Base-by-base conservation (phyloP, 2,797 vertebrate genomes). In the Philypnodon macrostomus region DNA sequence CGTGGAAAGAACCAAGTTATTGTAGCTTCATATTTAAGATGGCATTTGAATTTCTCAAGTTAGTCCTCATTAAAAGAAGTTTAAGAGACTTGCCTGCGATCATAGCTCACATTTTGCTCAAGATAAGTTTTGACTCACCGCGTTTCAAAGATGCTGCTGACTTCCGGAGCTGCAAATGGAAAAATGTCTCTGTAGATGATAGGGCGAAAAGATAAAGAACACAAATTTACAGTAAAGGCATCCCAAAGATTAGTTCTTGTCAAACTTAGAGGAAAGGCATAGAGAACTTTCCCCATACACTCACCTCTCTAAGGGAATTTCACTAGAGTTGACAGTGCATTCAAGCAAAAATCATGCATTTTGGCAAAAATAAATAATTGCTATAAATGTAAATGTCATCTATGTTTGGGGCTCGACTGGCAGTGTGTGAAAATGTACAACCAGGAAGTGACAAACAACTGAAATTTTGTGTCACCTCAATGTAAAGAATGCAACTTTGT, bases 21-120 rank as follows among this genome's bases (percentile, higher is more conserved):
- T 51, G 40, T 40, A 15, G n/a, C n/a, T n/a, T n/a, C n/a, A n/a
- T n/a, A n/a, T n/a, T n/a, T n/a, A n/a, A n/a, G 47, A 18, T 6
- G 31, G 23, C 16, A 37, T 40, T 36, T 65, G 7, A 46, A 57
- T 18, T 49, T 53, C 4, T 29, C 4, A 55, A 29, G 26, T 57
- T 58, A 7, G 11, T 10, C n/a, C 49, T 65, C 53, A 62, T 64
- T 59, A 63, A 50, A 47, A 53, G 0, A 57, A 44, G 15, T 48
- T 67, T 46, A 9, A 40, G 23, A 32, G 42, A 19, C 6, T 36
- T 31, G 7, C 36, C 53, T 4, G 0, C n/a, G 26, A 36, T n/a
- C 7, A 9, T 23, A 35, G 17, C 26, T 72, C 23, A 13, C 6
- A n/a, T 58, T 63, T 44, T 58, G 26, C 26, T 74, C n/a, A 14